A percentile compares a stretch with the other conserved stretches of the same genome.
These are phyloP conservation scores for Hormiphora californensis DNA, from an alignment of 37 sponge, comb jelly and placozoan genomes.

Conservation along the genomic window DNA sequence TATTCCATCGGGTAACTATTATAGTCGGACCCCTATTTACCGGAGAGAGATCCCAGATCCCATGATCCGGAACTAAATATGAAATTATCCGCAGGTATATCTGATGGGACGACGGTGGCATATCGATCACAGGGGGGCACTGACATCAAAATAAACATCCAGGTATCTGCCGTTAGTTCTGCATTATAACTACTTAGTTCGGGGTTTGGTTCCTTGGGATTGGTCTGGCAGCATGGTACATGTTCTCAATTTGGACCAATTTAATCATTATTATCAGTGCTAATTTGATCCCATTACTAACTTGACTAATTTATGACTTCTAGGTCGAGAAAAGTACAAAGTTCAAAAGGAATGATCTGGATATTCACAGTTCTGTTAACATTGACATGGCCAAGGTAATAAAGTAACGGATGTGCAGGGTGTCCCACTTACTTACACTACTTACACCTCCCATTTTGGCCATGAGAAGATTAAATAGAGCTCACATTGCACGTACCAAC, in stretches of 20 bases:
- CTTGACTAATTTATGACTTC: not conserved
- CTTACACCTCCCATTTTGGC: too few relatives aligned
- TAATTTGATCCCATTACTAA: not conserved
- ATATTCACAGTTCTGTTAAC: not conserved
- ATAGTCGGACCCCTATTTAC: not conserved
- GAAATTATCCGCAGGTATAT: not conserved
- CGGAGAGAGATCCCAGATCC: not conserved
- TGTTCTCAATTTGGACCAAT: too few relatives aligned
- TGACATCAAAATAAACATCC: conserved; percentile 28
- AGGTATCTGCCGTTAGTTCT: not conserved
- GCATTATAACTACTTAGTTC: too few relatives aligned
- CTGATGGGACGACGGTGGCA: conserved; percentile 29
- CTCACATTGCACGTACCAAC: too few relatives aligned
- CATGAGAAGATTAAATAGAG: too few relatives aligned
- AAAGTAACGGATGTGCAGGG: too few relatives aligned
- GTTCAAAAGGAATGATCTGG: conserved; percentile 20
- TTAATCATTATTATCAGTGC: not conserved
- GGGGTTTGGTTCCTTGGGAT: too few relatives aligned
- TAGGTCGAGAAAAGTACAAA: conserved; percentile 17
- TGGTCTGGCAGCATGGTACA: too few relatives aligned
- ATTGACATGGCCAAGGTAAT: conserved; percentile 41
- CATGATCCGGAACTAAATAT: not conserved
- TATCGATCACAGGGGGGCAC: conserved; percentile 18
- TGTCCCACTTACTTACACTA: too few relatives aligned
- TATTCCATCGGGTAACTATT: not conserved